A percentile compares a stretch with the other conserved stretches of the same genome.
Evolutionary conservation across 2,113 vertebrate species (phyloP).

Genomic region (Rhineura floridana): DNA sequence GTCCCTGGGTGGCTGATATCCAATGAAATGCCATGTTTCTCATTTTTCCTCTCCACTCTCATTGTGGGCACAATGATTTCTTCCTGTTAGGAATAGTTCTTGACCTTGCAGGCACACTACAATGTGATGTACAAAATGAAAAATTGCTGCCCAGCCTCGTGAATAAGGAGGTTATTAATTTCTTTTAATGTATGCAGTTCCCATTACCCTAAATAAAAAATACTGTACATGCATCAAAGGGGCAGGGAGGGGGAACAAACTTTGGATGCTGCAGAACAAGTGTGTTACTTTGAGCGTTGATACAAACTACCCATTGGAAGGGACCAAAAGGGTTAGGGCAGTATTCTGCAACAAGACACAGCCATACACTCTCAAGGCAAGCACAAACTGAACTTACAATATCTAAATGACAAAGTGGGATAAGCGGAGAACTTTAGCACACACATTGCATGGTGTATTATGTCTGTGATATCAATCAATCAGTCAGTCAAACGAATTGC

Average conservation of each 20-base stretch:
- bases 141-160: neutral
- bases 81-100: neutral
- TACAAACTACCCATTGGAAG: neutral
- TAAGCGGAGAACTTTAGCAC: too few relatives aligned
- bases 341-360: neutral
- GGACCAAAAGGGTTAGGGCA: neutral
- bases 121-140: neutral
- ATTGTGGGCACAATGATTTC: neutral
- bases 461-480: too few relatives aligned
- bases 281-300: neutral
- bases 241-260: neutral
- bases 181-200: neutral
- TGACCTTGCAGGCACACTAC: neutral
- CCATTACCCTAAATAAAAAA: conserved; percentile 9
- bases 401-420: neutral
- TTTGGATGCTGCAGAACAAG: neutral
- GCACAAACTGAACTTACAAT: neutral
- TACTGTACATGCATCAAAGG: neutral
- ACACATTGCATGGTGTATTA: too few relatives aligned
- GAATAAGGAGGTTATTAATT: conserved; percentile 11
- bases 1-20: neutral
- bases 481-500: too few relatives aligned
- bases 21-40: neutral
- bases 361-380: neutral
- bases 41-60: too few relatives aligned